Base-by-base conservation (phyloP, 2,888 invertebrate genomes). In the Drosophila leonis region DNA sequence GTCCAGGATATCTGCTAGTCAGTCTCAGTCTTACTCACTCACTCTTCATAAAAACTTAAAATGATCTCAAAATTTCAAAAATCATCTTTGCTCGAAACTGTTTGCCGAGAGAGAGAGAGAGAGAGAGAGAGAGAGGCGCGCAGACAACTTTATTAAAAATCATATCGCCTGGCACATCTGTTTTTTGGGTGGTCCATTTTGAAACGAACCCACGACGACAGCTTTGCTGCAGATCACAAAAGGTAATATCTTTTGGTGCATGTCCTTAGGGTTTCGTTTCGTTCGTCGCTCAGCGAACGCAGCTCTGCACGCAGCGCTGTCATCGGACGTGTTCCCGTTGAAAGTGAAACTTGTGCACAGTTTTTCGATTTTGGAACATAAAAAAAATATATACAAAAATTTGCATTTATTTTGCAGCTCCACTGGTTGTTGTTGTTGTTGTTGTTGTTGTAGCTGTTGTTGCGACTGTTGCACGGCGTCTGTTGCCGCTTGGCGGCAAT, bases 91-190 rank as follows among this genome's bases (percentile, higher is more conserved):
- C 20, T 12, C 41, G 18, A 37, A 37, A 37, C 37, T 7, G 7
- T 37, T 15, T 37, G 9, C 33, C 33, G 8, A 18, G 18, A n/a
- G 27, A 46, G 18, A 35, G 29, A 35, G 42, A n/a, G n/a, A n/a
- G n/a, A n/a, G 8, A 18, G 18, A n/a, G 27, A 46, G 18, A 33
- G 44, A 59, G 13, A 52, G 68, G 18, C 15, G 37, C 31, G 18
- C 83, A 78, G 88, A 84, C 86, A 89, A 83, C 89, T 89, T 89
- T 80, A 89, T 89, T 82, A 83, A 83, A 84, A 84, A 80, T 13
- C 49, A 57, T 54, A 70, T 59, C 37, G 48, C 46, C 33, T 13
- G 39, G 29, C 33, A 39, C 37, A 37, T 57, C 29, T 10, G 56
- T 41, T 15, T 56, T 57, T 65, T 74, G 75, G 71, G 80, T 74